These are phyloP conservation scores for Eubasilissa regina DNA, from an alignment of 1,140 invertebrate species.

Conservation along the genomic window DNA sequence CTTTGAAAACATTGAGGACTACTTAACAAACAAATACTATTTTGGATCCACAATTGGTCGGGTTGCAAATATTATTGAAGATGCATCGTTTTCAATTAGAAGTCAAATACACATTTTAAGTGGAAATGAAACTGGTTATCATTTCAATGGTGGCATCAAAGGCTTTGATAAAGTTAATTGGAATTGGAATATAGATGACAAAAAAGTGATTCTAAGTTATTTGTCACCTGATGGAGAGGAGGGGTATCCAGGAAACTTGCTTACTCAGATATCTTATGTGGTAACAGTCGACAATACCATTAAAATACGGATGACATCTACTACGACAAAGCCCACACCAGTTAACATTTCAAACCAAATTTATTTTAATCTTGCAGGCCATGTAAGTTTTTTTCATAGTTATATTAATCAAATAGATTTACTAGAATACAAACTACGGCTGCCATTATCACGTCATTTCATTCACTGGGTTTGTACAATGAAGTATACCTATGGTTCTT, in stretches of 20 bases:
- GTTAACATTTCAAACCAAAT: constrained; percentile 94
- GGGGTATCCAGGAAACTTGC: constrained; percentile 87
- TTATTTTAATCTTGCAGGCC: constrained; percentile 95
- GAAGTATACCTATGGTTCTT: too few species aligned
- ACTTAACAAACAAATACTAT: constrained; percentile 80
- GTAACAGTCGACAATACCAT: constrained; percentile 84
- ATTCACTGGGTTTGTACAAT: too few species aligned
- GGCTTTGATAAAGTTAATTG: constrained; percentile 90
- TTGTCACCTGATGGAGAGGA: constrained; percentile 87
- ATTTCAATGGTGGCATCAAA: constrained; percentile 88
- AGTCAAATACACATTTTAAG: constrained; percentile 77
- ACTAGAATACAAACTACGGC: too few species aligned
- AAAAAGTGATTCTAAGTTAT: constrained; percentile 78
- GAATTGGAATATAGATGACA: constrained; percentile 71
- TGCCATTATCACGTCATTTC: too few species aligned
- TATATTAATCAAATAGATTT: too few species aligned
- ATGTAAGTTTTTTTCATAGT: constrained; percentile 68
- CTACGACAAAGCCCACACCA: constrained; percentile 83
- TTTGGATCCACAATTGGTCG: constrained; percentile 92
- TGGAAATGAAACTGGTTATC: constrained; percentile 81
- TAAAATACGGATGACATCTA: constrained; percentile 81
- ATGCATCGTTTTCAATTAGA: constrained; percentile 74
- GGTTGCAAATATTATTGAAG: constrained; percentile 88
- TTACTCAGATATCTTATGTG: constrained; percentile 79
- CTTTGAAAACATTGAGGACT: constrained; percentile 82